Base-by-base conservation (phyloP, 2,888 invertebrate species). In the Drosophila tanythrix region DNA sequence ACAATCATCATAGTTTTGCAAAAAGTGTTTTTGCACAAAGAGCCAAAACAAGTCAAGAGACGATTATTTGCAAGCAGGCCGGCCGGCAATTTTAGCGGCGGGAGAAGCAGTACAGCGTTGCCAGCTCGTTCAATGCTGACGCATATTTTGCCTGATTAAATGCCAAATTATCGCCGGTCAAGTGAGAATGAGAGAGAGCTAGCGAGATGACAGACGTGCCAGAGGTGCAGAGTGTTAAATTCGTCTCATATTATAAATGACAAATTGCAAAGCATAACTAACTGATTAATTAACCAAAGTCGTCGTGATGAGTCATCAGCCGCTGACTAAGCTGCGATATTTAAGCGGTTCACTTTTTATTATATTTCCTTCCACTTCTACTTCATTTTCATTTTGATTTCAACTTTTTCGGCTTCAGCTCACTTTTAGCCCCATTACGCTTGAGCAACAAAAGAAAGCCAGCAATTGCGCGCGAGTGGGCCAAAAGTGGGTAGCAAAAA, bases 341-440 rank as follows among this genome's bases (percentile, higher is more conserved):
- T 81, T 83, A 74, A 77, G 70, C 79, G 77, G 81, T 68, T 78
- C 63, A 68, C 58, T 62, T 68, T 70, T 74, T 57, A 46, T 50
- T 64, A 38, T 74, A 48, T 57, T 50, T 61, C 55, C 35, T 18
- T 66, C 27, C 58, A 29, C 31, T 50, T 55, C 40, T 72, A 65
- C 74, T 73, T 88, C 62, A 66, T 67, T 78, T 76, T 78, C 40
- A 68, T 68, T 68, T 71, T 70, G 70, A 70, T 70, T 70, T 70
- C 27, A 58, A 72, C 72, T 76, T 82, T 80, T 79, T 80, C 81
- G 79, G 82, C 88, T 89, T 85, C 89, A 84, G 89, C 88, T 87
- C 80, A 82, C 85, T 82, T 85, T 89, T 89, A 89, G 88, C 89
- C 89, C 79, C 83, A 86, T 89, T 86, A 89, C 86, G 85, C 88